Percentiles rank a stretch among this genome's conserved stretches.
Conservation (phyloP, 2,797 vertebrate genomes). For the Lutjanus argentimaculatus region DNA sequence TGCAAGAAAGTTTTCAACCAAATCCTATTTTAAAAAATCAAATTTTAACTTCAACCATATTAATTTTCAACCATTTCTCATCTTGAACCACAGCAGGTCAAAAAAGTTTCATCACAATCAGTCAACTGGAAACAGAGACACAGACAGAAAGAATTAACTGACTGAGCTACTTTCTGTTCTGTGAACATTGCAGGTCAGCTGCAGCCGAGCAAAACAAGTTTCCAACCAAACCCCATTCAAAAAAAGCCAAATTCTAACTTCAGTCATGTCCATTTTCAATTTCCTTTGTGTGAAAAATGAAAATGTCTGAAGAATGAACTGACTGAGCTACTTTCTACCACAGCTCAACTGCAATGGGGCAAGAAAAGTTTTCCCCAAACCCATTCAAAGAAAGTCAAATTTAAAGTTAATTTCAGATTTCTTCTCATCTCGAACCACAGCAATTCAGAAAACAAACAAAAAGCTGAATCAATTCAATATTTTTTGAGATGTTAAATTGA, state of each 20-base stretch:
- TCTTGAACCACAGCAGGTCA: neutral
- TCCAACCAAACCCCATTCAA: neutral
- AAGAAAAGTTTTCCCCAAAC: constrained; percentile 10
- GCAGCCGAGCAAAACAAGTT: neutral
- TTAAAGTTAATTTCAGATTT: neutral
- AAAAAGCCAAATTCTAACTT: neutral
- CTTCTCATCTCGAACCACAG: neutral
- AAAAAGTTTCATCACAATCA: neutral
- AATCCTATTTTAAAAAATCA: no score
- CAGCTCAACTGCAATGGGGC: neutral
- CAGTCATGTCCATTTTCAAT: neutral
- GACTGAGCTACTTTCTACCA: neutral
- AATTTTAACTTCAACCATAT: no score
- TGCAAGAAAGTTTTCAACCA: no score
- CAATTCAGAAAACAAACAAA: no score
- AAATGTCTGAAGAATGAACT: accelerated
- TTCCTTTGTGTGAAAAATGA: no score
- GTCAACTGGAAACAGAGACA: no score
- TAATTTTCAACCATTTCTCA: neutral
- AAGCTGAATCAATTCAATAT: no score
- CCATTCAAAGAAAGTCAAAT: neutral
- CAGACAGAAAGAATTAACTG: no score
- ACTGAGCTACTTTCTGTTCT: neutral
- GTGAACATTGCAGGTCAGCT: neutral
- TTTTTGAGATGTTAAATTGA: no score